These are phyloP conservation scores for Rhogogaster chlorosoma DNA, from an alignment of 2,888 invertebrate species.

Conservation along the genomic window DNA sequence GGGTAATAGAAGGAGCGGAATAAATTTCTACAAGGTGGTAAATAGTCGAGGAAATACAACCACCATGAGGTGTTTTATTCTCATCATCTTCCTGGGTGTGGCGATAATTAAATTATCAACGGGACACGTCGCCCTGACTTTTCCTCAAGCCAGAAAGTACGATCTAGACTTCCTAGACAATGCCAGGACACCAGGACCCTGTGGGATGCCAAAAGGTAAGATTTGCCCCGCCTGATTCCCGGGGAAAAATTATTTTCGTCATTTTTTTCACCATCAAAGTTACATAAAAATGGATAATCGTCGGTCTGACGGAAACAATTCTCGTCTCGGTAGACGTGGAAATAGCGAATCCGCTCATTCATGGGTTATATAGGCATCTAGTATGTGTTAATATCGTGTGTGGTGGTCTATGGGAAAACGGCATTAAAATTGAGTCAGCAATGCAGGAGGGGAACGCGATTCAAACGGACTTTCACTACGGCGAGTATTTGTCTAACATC, in stretches of 20 bases:
- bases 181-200: slow-evolving; percentile 92
- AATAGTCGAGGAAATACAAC: neutral
- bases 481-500: slow-evolving; percentile 46
- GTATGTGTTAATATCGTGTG: slow-evolving; percentile 16
- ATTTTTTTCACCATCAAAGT: too few relatives aligned
- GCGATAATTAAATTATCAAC: slow-evolving; percentile 57
- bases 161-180: slow-evolving; percentile 96
- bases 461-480: slow-evolving; percentile 45
- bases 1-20: neutral
- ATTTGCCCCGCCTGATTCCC: slow-evolving; percentile 49
- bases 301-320: too few relatives aligned
- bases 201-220: slow-evolving; percentile 97
- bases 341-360: slow-evolving; percentile 12
- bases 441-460: slow-evolving; percentile 39
- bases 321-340: neutral
- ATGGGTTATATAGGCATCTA: neutral
- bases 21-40: neutral
- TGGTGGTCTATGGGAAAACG: slow-evolving; percentile 69
- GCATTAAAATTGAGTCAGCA: slow-evolving; percentile 62
- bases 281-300: too few relatives aligned
- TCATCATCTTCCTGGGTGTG: slow-evolving; percentile 57
- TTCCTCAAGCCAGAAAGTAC: slow-evolving; percentile 92
- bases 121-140: slow-evolving; percentile 92
- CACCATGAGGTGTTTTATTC: neutral
- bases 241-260: too few relatives aligned